phyloP scores from a whole-genome alignment of 2,797 vertebrate species.

The Acrossocheilus fasciatus region DNA sequence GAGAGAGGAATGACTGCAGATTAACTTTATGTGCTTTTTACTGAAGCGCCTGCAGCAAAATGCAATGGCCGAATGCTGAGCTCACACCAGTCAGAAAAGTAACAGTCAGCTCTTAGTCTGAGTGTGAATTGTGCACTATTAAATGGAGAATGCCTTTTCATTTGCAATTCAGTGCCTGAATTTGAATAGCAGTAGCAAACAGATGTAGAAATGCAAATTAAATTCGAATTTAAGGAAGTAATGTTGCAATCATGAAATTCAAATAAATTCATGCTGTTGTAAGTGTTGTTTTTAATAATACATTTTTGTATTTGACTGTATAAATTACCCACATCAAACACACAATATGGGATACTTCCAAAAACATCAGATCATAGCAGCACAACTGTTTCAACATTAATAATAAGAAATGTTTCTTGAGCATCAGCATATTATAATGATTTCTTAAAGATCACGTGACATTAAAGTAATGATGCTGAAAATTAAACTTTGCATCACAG shows the following conservation, averaged over 20 bases:
- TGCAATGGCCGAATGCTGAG: slow-evolving; percentile 8
- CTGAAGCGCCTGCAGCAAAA: slow-evolving; percentile 30
- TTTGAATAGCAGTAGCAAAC: background rate
- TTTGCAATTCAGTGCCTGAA: background rate
- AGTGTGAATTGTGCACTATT: background rate
- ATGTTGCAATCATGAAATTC: background rate
- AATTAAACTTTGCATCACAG: background rate
- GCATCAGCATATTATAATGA: background rate
- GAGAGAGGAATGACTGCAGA: slow-evolving; percentile 49
- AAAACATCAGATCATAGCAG: background rate
- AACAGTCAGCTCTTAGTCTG: background rate
- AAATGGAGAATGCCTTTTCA: background rate
- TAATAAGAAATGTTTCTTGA: background rate
- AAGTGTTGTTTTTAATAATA: background rate
- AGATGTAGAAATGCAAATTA: background rate
- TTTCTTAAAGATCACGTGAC: background rate
- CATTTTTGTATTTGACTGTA: background rate
- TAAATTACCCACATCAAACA: background rate
- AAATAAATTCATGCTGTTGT: background rate
- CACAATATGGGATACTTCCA: background rate
- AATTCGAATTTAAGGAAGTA: background rate
- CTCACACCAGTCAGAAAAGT: slow-evolving; percentile 11
- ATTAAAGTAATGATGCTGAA: background rate
- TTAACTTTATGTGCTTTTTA: slow-evolving; percentile 49
- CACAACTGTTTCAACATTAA: background rate